Conservation (phyloP, 2,888 invertebrate genomes). For the Trichacis sp. region DNA sequence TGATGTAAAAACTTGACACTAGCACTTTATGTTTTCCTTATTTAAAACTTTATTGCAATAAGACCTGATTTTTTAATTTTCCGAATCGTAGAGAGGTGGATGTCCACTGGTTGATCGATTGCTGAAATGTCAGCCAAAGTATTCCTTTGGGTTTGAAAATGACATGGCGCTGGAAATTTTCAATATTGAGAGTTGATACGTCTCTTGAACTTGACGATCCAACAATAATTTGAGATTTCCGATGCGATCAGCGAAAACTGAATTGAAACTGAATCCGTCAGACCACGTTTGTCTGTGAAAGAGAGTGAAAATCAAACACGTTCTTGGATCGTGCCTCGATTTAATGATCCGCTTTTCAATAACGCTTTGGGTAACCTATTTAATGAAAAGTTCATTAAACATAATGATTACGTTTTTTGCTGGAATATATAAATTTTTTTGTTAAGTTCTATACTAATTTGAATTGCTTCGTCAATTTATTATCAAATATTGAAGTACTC, state of each 20-base stretch:
- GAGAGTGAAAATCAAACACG: not conserved
- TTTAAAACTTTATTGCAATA: not conserved
- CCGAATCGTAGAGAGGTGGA: not conserved
- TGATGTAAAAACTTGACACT: no score
- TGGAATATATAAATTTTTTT: no score
- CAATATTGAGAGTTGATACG: constrained; percentile 8
- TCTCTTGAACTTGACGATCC: constrained; percentile 5
- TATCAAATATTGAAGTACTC: no score
- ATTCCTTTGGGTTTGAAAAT: constrained; percentile 6
- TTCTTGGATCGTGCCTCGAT: no score
- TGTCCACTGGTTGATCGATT: constrained; percentile 1
- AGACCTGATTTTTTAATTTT: constrained; percentile 5
- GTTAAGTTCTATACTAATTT: no score
- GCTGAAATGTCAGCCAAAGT: not conserved
- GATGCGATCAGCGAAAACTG: constrained; percentile 8
- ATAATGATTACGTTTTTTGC: no score
- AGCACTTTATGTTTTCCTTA: no score
- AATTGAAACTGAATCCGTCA: constrained; percentile 7
- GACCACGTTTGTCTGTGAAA: not conserved
- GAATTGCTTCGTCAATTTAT: no score
- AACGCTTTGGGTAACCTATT: no score
- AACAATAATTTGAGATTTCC: constrained; percentile 10
- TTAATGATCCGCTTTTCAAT: no score
- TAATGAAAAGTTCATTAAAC: no score
- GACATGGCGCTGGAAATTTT: constrained; percentile 1